Percentiles rank a stretch among this genome's conserved stretches.
These are phyloP conservation scores for Campaea margaritaria DNA, from an alignment of 2,888 invertebrate species.

Conservation along the genomic window DNA sequence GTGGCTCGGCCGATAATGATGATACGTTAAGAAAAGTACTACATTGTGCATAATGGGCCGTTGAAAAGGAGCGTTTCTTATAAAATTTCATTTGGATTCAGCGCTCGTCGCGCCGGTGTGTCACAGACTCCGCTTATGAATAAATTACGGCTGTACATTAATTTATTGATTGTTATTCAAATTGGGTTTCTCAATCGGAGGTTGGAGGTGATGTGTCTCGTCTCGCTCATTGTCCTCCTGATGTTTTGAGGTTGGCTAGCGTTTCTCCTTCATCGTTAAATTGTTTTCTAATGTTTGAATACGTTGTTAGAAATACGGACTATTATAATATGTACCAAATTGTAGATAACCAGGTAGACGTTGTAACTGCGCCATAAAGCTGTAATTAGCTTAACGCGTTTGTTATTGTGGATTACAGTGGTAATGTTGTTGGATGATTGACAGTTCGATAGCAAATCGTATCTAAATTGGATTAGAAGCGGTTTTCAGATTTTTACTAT, in stretches of 20 bases:
- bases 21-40: constrained; percentile 81
- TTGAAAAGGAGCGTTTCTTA: constrained; percentile 79
- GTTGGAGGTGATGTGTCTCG: constrained; percentile 79
- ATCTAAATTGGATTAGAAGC: background rate
- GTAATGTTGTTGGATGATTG: constrained; percentile 2
- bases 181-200: constrained; percentile 83
- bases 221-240: constrained; percentile 68
- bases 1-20: constrained; percentile 78
- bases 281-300: constrained; percentile 63
- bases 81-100: constrained; percentile 83
- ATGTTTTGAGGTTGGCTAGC: constrained; percentile 70
- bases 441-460: constrained; percentile 17
- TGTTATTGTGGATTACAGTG: constrained; percentile 51
- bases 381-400: constrained; percentile 60
- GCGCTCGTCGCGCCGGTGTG: constrained; percentile 72
- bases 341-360: constrained; percentile 44
- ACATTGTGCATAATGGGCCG: constrained; percentile 72
- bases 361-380: constrained; percentile 57
- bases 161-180: constrained; percentile 86
- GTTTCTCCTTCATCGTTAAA: constrained; percentile 64
- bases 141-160: constrained; percentile 81
- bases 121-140: constrained; percentile 78
- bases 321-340: constrained; percentile 37
- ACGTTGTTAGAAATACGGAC: constrained; percentile 44
- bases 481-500: too few relatives aligned